Conservation (phyloP, 2,797 vertebrate species). For the Chloroceryle amazona region DNA sequence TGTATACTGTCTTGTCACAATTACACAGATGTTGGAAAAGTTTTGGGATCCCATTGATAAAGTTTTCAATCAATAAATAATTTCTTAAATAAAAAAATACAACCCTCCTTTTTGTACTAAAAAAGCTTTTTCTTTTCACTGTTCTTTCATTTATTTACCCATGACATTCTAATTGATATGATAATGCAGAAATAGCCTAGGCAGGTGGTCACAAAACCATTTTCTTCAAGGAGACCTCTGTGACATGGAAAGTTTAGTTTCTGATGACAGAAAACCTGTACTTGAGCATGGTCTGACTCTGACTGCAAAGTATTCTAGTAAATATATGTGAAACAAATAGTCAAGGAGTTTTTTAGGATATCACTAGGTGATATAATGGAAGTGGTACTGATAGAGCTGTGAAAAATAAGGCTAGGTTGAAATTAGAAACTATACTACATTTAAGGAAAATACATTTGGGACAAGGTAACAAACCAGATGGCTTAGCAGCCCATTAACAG, state of each 20-base stretch:
- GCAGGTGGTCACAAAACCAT: neutral
- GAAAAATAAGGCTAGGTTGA: neutral
- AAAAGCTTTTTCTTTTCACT: slow-evolving; percentile 26
- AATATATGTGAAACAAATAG: neutral
- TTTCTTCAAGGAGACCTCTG: neutral
- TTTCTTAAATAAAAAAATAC: slow-evolving; percentile 24
- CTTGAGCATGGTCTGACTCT: neutral
- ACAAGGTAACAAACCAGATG: neutral
- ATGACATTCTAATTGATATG: neutral
- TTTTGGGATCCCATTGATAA: neutral
- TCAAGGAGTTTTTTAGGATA: fast-evolving
- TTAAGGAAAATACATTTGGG: neutral
- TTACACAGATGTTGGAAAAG: neutral
- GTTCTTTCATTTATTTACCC: slow-evolving; percentile 39
- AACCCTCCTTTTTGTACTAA: neutral
- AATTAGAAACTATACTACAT: neutral
- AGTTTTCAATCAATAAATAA: slow-evolving; percentile 39
- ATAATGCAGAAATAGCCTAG: slow-evolving; percentile 28
- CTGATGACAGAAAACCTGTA: neutral
- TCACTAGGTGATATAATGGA: neutral
- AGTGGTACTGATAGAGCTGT: neutral
- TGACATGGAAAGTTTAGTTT: neutral
- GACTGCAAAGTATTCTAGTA: neutral
- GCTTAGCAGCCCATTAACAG: neutral
- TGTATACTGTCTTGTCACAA: neutral